Conservation (phyloP, 92 coral and sea anemone species). For the Epizoanthus stellaris region DNA sequence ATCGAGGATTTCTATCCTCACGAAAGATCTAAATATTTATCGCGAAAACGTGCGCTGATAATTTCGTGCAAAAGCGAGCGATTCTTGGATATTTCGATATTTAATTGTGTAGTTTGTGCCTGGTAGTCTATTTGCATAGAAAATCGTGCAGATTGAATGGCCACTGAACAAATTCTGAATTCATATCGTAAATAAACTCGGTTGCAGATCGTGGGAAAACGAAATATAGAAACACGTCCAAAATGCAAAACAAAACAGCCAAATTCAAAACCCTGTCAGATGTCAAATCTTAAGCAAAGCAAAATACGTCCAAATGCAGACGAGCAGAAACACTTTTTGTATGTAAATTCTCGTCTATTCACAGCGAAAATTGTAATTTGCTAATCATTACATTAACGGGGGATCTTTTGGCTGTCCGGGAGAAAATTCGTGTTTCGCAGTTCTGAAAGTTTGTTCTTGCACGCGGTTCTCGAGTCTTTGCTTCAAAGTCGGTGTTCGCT, state of each 20-base stretch:
- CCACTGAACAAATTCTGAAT: slow-evolving; percentile 18
- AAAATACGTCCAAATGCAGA: slow-evolving; percentile 2
- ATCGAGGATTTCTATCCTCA: background rate
- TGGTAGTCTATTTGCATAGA: slow-evolving; percentile 21
- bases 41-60: slow-evolving; percentile 12
- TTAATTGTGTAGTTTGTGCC: background rate
- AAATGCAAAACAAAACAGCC: slow-evolving; percentile 3
- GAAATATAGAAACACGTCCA: slow-evolving; percentile 1
- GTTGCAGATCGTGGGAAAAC: slow-evolving; percentile 8
- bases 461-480: slow-evolving; percentile 5
- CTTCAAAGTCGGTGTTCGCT: background rate
- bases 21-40: slow-evolving; percentile 1
- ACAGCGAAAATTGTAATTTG: slow-evolving; percentile 43
- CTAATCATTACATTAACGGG: slow-evolving; percentile 45
- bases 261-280: slow-evolving; percentile 1
- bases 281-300: background rate
- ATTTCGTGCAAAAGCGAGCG: slow-evolving; percentile 18
- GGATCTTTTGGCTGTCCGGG: slow-evolving; percentile 41
- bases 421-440: slow-evolving; percentile 35
- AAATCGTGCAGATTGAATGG: slow-evolving; percentile 25
- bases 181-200: background rate
- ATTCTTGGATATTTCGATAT: background rate
- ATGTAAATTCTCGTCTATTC: slow-evolving; percentile 39
- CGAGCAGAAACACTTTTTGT: background rate
- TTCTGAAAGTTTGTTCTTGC: background rate